Percentiles rank a stretch among this genome's conserved stretches.
Conservation (phyloP, 2,113 vertebrate genomes). For the Dinomys branickii region DNA sequence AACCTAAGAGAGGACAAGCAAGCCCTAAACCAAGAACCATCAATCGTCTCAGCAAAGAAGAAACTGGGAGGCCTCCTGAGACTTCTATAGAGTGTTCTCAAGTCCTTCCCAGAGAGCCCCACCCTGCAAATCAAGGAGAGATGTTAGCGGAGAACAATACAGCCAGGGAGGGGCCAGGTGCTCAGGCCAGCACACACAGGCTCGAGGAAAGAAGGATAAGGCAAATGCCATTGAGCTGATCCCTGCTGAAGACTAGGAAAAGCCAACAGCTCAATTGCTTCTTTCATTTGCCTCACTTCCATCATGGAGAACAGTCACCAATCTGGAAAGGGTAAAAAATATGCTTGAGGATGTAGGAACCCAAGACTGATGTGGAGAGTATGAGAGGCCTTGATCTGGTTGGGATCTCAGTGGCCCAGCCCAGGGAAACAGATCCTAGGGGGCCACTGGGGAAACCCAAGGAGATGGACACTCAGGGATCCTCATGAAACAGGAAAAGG, state of each 20-base stretch:
- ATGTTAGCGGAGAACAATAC: background rate
- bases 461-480: background rate
- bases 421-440: background rate
- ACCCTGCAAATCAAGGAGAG: background rate
- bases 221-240: background rate
- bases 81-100: background rate
- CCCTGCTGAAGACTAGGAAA: background rate
- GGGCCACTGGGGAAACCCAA: background rate
- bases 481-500: background rate
- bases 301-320: background rate
- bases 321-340: background rate
- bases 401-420: background rate
- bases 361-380: background rate
- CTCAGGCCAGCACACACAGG: too few relatives aligned
- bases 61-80: background rate
- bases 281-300: background rate
- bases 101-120: background rate
- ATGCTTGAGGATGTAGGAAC: background rate
- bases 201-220: background rate
- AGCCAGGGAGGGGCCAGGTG: background rate
- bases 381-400: background rate
- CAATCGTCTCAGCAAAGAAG: background rate
- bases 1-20: background rate
- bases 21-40: background rate
- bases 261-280: background rate